Evolutionary conservation across 1,140 invertebrate species (phyloP).

Genomic region (Melanaphis sacchari): DNA sequence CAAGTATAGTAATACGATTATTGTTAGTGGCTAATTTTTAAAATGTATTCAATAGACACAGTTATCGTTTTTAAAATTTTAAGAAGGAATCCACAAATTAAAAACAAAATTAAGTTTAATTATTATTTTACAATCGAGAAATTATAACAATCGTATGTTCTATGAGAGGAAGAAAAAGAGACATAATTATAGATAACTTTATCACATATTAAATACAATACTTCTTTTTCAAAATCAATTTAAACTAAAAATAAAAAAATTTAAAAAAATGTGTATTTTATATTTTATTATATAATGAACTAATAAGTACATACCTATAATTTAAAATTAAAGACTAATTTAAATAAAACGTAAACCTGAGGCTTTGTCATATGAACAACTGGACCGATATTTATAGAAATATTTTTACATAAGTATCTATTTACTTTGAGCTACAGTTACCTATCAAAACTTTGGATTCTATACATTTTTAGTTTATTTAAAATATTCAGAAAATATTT

Average conservation of each 20-base stretch:
- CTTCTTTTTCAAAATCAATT: background rate
- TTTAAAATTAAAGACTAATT: background rate
- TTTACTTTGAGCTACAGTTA: background rate
- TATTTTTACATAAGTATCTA: background rate
- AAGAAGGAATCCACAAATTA: background rate
- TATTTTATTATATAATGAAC: background rate
- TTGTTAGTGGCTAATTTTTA: background rate
- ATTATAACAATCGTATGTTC: background rate
- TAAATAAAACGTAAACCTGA: background rate
- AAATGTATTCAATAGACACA: background rate
- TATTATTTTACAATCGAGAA: background rate
- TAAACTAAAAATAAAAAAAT: background rate
- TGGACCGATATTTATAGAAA: background rate
- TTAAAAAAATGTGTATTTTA: background rate
- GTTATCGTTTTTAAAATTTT: background rate
- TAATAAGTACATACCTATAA: background rate
- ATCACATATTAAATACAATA: background rate
- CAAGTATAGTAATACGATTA: background rate
- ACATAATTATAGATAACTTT: background rate
- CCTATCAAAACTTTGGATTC: background rate
- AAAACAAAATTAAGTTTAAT: background rate
- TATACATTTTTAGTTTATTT: background rate
- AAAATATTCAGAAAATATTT: background rate
- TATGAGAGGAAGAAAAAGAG: no score
- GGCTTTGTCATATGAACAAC: background rate